Conservation (phyloP, 2,113 vertebrate genomes). For the Tiliqua scincoides region DNA sequence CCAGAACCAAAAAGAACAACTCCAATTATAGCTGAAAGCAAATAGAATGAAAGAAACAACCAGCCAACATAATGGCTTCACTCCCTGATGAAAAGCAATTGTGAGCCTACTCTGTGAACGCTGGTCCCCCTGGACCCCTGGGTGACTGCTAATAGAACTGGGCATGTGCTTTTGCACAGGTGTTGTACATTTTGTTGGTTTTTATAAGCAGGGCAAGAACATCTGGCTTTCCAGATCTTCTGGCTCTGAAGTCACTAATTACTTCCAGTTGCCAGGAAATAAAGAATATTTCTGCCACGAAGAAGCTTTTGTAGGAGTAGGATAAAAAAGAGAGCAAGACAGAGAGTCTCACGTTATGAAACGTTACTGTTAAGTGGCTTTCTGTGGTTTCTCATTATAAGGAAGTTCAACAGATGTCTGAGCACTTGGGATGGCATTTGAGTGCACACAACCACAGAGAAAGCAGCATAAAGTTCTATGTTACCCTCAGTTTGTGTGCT, state of each 20-base stretch:
- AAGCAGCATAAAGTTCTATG: background rate
- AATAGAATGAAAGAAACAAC: fast-evolving
- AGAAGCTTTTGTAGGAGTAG: background rate
- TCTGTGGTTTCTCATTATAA: constrained; percentile 40
- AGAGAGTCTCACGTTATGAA: constrained; percentile 13
- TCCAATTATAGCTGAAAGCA: background rate
- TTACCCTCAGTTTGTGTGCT: background rate
- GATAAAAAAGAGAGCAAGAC: background rate
- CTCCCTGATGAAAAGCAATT: background rate
- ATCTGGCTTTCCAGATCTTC: constrained; percentile 47
- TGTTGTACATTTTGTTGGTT: constrained; percentile 9
- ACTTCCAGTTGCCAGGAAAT: constrained; percentile 63
- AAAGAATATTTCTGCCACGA: constrained; percentile 39
- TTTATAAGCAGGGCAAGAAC: constrained; percentile 20
- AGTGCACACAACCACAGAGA: constrained; percentile 34
- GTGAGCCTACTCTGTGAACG: background rate
- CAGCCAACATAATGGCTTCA: fast-evolving
- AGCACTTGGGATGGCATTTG: background rate
- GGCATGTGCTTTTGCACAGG: background rate
- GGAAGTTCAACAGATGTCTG: constrained; percentile 62
- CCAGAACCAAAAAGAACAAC: background rate
- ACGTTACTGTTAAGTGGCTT: constrained; percentile 10
- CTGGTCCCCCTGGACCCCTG: constrained; percentile 45
- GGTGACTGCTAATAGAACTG: constrained; percentile 39
- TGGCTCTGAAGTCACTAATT: constrained; percentile 59